Base-by-base conservation (phyloP, 1,140 invertebrate species). In the Pogonus chalceus region DNA sequence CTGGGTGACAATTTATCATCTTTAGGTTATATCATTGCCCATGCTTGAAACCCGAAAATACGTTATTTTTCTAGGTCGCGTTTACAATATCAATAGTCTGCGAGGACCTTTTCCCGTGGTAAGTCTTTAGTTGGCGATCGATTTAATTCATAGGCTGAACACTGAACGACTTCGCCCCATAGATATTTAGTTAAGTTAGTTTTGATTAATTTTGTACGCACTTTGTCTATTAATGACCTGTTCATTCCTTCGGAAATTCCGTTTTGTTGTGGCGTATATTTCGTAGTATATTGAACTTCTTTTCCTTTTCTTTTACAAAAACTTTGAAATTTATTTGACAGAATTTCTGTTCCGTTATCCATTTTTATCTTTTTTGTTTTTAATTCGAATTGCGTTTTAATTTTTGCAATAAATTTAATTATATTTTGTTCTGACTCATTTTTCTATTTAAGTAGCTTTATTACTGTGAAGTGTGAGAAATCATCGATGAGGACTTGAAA, bases 401-500 rank as follows among this genome's bases (percentile, higher is more conserved):
- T 46, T 52, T 49, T 14, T 10, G 3, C n/a, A 49, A 47, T 52
- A 20, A 37, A 52, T 20, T 52, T n/a, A n/a, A 10, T 46, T 14
- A 52, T 9, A 35, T 18, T 20, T 10, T 52, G 9, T 52, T 35
- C 20, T 20, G 35, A 26, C 23, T 52, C 51, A 52, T 24, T 7
- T 20, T 52, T 52, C 16, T 47, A 10, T 20, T 37, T 52, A 7
- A 52, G 21, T 18, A 52, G 43, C 12, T 43, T 9, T 47, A 43
- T 26, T 14, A 37, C 18, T 10, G 20, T 52, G 16, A 52, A 47
- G 16, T 52, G 24, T 35, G 51, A 47, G 21, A 37, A 52, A 35
- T 52, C 54, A 46, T 56, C 46, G 16, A 23, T 20, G 16, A 56
- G 35, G 7, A 46, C 21, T 46, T 55, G 31, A 22, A 56, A 26